Conservation (phyloP, 2,797 vertebrate genomes). For the Monodelphis domestica region DNA sequence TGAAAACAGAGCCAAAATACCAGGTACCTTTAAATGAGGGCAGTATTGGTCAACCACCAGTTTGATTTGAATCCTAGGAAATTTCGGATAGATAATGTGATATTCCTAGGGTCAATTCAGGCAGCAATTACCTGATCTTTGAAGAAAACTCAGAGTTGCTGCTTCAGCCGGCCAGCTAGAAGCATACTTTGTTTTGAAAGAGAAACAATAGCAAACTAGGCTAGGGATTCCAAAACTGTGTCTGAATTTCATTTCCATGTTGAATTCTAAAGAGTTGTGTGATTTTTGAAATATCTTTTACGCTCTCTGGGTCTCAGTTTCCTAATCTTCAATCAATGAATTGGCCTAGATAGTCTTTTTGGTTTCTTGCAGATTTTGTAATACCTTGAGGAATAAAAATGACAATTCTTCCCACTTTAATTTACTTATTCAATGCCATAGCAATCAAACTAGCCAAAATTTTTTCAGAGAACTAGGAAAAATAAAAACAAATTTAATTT, state of each 20-base stretch:
- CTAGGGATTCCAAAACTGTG: neutral
- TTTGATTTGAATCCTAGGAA: neutral
- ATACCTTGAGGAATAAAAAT: no score
- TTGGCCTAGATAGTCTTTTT: neutral
- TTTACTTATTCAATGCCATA: no score
- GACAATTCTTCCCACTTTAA: no score
- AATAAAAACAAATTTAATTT: no score
- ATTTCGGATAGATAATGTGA: neutral
- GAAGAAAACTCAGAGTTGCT: neutral
- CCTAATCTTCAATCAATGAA: neutral
- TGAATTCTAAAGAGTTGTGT: neutral
- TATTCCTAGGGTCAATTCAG: neutral
- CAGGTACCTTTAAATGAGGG: neutral
- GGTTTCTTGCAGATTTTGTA: neutral
- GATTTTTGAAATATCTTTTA: neutral
- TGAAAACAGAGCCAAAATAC: neutral
- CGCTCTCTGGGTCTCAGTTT: neutral
- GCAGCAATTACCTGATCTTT: neutral
- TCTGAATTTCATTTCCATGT: neutral
- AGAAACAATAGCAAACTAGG: neutral
- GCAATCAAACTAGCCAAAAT: no score
- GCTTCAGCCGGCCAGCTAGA: neutral
- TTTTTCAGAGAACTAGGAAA: no score
- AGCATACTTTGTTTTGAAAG: neutral
- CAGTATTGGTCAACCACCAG: neutral